Evolutionary conservation across 23 tunicate genomes (phyloP), one percentile per base, ranked within the genome.

Genomic region (Trididemnum clinides): DNA sequence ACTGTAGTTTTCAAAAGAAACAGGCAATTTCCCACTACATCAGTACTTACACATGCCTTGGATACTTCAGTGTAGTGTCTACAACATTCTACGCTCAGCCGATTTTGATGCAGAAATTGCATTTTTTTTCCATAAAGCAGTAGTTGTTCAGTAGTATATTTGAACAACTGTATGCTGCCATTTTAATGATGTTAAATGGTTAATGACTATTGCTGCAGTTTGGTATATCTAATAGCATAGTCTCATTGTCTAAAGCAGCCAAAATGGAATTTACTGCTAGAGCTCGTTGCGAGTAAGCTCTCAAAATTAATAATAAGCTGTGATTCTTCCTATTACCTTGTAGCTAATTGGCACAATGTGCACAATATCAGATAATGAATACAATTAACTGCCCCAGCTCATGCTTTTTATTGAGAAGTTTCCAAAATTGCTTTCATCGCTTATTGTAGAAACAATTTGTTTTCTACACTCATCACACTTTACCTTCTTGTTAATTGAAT

Each of bases 401-500:
- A 73, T 21, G 57, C 80, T 57, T 38, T 73, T 73, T 7, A 73
- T 73, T 28, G 38, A 39, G 4, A 57, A 73, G 31, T 73, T 37
- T 7, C n/a, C 25, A 29, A 73, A 73, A 38, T 6, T 39, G 57
- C n/a, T 37, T 19, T 15, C 15, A 73, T 73, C 25, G 6, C 57
- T 57, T 5, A 19, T 29, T 19, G 37, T 39, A 3, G 57, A 73
- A 19, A 28, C 33, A 20, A 73, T 37, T 19, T n/a, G 29, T 19
- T 23, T 26, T 73, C 38, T 73, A 30, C 80, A 73, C 22, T 73
- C 33, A 2, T 39, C 7, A 28, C 80, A 73, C 25, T 73, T 36
- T 73, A 73, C 7, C 57, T 39, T 73, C 38, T 73, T 73, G 25
- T 73, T 73, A n/a, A 73, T 37, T 1, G 80, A 73, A 37, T 73